Evolutionary conservation across 1,140 invertebrate genomes (phyloP).

Genomic region (Aphelinus certus): DNA sequence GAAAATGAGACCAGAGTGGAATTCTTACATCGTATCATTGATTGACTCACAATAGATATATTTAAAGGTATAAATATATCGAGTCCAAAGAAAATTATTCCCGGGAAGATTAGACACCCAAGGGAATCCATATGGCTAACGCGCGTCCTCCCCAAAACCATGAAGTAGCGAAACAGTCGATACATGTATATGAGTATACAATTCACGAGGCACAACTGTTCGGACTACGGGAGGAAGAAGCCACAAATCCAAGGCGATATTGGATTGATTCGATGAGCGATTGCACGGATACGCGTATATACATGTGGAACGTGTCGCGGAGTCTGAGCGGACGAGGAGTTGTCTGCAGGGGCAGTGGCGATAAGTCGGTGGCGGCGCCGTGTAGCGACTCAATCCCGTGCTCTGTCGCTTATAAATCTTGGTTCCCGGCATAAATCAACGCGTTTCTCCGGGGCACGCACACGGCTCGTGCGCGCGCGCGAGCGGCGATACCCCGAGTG

Average conservation of each 20-base stretch:
- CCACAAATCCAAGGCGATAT: too few species aligned
- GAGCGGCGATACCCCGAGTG: neutral
- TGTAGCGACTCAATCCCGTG: conserved; percentile 62
- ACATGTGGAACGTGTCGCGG: too few species aligned
- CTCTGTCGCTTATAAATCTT: conserved; percentile 64
- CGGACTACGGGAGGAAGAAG: too few species aligned
- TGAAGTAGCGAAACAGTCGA: too few species aligned
- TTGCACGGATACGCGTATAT: neutral
- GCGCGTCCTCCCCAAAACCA: too few species aligned
- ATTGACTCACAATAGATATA: too few species aligned
- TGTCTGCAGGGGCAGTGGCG: conserved; percentile 50
- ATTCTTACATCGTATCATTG: too few species aligned
- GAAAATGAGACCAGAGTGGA: too few species aligned
- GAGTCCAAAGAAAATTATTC: neutral
- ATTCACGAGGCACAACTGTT: too few species aligned
- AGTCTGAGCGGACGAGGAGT: neutral
- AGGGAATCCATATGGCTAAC: too few species aligned
- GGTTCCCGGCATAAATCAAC: conserved; percentile 61
- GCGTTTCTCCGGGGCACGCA: conserved; percentile 47
- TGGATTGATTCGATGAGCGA: conserved; percentile 27
- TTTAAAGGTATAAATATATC: neutral
- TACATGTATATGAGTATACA: too few species aligned
- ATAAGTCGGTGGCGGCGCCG: conserved; percentile 61
- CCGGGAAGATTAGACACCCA: neutral
- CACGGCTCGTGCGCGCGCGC: neutral